Base-by-base conservation (phyloP, 2,888 invertebrate species). In the Nudaria mundana region DNA sequence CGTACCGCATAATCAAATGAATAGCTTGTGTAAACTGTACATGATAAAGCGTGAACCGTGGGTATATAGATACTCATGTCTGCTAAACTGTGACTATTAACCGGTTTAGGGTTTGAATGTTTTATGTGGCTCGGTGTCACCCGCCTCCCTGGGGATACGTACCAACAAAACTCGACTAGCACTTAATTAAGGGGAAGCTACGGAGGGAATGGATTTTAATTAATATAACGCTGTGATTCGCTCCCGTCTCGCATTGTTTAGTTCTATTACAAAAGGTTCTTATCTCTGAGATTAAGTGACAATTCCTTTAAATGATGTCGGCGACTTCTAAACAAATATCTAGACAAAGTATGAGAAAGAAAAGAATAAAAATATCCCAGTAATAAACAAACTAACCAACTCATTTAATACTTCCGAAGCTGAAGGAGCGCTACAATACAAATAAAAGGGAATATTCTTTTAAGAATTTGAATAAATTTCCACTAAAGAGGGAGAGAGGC, bases 401-500 rank as follows among this genome's bases (percentile, higher is more conserved):
- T 77, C 68, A 73, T 67, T 81, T 71, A 76, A 72, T 66, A 66
- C 67, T 76, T 78, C 73, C 71, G 56, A 65, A 70, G 61, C 64
- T 63, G 63, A 52, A 60, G 49, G 50, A 68, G 57, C 52, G 52
- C 51, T 63, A 62, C 56, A 71, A 70, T 56, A 71, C 67, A 67
- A 70, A 74, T 68, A 67, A 69, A 72, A 67, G 64, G 60, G 69
- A 77, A 74, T 76, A 72, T 78, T 74, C 76, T 70, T 77, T 73
- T 63, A 73, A 72, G 78, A 82, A 86, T 86, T 87, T 84, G 81
- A 87, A 87, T 86, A 86, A 82, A 82, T 81, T 78, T 72, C 64
- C 70, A 69, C 62, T 73, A 60, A 67, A 70, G 71, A 69, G 71
- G 74, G 76, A 61, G 70, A 58, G 63, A 48, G 60, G 44, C 52